Evolutionary conservation across 2,113 vertebrate genomes (phyloP).

Genomic region (Urocynchramus pylzowi): DNA sequence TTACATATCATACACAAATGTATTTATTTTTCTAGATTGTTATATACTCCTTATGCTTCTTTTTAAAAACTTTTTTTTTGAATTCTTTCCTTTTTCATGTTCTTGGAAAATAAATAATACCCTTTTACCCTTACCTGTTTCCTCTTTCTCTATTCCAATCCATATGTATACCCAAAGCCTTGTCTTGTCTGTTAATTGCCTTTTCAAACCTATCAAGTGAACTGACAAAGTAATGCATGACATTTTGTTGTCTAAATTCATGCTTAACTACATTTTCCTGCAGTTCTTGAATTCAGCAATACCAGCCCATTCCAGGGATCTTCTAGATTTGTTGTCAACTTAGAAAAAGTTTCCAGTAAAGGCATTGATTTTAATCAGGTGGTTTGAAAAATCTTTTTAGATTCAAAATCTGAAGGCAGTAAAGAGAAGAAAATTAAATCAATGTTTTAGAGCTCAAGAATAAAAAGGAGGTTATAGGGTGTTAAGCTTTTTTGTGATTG

Average conservation of each 20-base stretch:
- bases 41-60: not conserved
- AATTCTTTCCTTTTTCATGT: not conserved
- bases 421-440: not conserved
- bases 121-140: not conserved
- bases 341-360: not conserved
- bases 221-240: not conserved
- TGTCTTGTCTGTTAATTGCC: not conserved
- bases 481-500: not conserved
- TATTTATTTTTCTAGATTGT: not conserved
- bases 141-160: not conserved
- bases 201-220: not conserved
- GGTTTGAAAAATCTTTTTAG: not conserved
- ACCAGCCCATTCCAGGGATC: not conserved
- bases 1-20: not conserved
- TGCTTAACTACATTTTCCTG: not conserved
- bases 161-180: not conserved
- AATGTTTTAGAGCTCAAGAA: not conserved
- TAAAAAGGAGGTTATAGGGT: not conserved
- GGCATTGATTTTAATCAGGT: not conserved
- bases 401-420: not conserved
- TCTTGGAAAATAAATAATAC: not conserved
- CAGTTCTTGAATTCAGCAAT: not conserved
- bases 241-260: not conserved
- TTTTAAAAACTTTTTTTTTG: not conserved
- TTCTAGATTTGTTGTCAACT: not conserved